These are phyloP conservation scores for Harpalus rubripes DNA, from an alignment of 2,888 invertebrate genomes.

Conservation along the genomic window DNA sequence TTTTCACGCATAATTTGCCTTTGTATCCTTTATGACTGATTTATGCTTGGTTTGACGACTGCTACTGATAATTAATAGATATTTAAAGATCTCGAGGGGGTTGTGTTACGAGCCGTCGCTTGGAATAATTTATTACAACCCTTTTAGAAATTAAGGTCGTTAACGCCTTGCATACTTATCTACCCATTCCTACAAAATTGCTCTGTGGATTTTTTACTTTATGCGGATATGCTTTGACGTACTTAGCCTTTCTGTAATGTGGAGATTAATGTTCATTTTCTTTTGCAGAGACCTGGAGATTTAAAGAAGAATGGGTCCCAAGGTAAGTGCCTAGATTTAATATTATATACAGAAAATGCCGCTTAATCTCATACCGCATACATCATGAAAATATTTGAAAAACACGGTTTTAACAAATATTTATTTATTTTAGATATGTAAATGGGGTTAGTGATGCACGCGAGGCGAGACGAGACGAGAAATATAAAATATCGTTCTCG, in stretches of 20 bases:
- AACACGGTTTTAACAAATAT: too few species aligned
- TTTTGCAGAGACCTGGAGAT: neutral
- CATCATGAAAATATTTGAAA: too few species aligned
- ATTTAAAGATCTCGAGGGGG: constrained; percentile 41
- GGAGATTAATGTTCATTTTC: neutral
- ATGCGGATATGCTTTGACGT: constrained; percentile 17
- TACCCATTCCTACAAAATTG: constrained; percentile 2
- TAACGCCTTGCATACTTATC: constrained; percentile 24
- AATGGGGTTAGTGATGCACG: too few species aligned
- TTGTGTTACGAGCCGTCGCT: constrained; percentile 13
- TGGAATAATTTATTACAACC: constrained; percentile 51
- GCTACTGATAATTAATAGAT: constrained; percentile 50
- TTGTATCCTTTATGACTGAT: constrained; percentile 54
- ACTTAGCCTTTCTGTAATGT: neutral
- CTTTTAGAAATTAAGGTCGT: constrained; percentile 25
- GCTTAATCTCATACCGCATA: neutral
- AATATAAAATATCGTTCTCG: too few species aligned
- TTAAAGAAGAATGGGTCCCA: neutral
- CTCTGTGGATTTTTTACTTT: constrained; percentile 22
- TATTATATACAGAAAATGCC: neutral
- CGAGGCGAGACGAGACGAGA: too few species aligned
- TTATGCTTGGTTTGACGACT: constrained; percentile 50
- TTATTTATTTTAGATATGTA: too few species aligned
- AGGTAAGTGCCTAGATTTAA: neutral
- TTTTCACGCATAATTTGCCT: constrained; percentile 53